Evolutionary conservation across 2,888 invertebrate species (phyloP), one percentile per base, ranked within the genome.

Genomic region (Ametastegia equiseti): DNA sequence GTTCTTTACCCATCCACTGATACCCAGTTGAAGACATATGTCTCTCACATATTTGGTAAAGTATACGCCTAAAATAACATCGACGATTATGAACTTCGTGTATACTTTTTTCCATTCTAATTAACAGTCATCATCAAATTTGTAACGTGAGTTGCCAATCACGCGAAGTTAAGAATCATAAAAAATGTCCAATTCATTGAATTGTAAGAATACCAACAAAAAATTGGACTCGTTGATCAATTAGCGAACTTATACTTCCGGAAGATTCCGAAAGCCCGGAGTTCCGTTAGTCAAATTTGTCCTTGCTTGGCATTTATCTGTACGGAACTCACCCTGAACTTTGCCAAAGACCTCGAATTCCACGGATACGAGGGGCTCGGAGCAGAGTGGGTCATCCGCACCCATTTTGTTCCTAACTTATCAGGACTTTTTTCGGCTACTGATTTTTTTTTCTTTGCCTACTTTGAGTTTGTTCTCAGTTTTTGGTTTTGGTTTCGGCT

Each of bases 1-100:
- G 92, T 98, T 98, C 92, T 97, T 97, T 85, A 98, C 96, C 98
- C 98, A 98, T 9, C 98, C 98, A 33, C 94, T 94, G 47, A 98
- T 93, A 27, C 95, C 95, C 45, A 96, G 92, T 88, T 95, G 94
- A 80, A 94, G 94, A 78, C 96, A 96, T 84, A 96, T 92, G 89
- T 97, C 97, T 86, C 96, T 95, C 88, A 97, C 97, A 91, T 96
- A 96, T 93, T 98, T 97, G 23, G 97, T 97, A 91, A 97, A 97
- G 91, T 96, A 96, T 84, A 96, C 95, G 81, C 97, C 97, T 97
- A 92, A 2, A 90, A 86, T n/a, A n/a, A 81, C 15, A 75, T 33
- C 27, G 36, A 13, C 23, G 30, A 75, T 19, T 54, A n/a, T n/a
- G n/a, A 15, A 33, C 42, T 27, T 75, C 36, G 54, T 36, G 7